Evolutionary conservation across 2,888 invertebrate genomes (phyloP), one percentile per base, ranked within the genome.

Genomic region (Monopis laevigella): DNA sequence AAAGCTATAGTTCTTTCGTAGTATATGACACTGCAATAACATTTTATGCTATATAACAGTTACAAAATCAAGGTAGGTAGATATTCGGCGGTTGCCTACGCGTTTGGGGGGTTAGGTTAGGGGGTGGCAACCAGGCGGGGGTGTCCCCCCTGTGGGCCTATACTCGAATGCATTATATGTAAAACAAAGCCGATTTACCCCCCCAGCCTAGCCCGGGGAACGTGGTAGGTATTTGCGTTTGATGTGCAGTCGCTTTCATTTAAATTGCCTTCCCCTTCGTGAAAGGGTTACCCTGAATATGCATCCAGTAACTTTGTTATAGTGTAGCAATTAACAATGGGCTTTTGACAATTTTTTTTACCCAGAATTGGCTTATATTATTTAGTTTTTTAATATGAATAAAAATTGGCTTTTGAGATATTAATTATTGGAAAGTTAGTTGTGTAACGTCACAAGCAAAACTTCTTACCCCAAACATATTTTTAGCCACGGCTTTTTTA

Each of bases 111-210:
- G 49, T 42, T 34, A 36, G 36, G 36, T 34, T 34, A 21, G n/a
- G n/a, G 19, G 3, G 36, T 45, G 46, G 52, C 50, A 46, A 24
- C 13, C 6, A 21, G n/a, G 17, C 40, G 18, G 12, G 29, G 14
- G 30, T 34, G 24, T 34, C 36, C 42, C n/a, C 36, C 42, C 34
- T 29, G 34, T 26, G 45, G 46, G 51, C 54, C 65, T 68, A 68
- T 71, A 74, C 64, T 67, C 59, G 59, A 71, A 62, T 75, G 75
- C 77, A 75, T 67, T 74, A 75, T 72, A 73, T 61, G 62, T 68
- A 62, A 64, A 65, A 62, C 64, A 63, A 59, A 58, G 58, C 63
- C 59, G 51, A 36, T 34, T 6, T 29, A 19, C 40, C 59, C 60
- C 59, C 52, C 43, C 54, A 51, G 55, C 24, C n/a, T 11, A 11